Conservation (phyloP, 2,797 vertebrate genomes). For the Microctenopoma stevenorrisi region DNA sequence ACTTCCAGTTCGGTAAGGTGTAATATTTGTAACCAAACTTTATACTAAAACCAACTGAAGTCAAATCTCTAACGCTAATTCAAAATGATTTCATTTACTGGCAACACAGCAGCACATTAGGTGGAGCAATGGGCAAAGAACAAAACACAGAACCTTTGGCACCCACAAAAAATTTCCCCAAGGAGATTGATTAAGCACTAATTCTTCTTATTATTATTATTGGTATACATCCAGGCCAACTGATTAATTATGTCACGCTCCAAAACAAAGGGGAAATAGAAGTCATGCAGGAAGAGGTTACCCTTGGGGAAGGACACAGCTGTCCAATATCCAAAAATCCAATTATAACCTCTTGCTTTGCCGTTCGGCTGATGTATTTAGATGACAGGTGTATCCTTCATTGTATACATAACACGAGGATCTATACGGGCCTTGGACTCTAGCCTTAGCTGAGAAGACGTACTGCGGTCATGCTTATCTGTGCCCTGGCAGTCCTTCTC, state of each 20-base stretch:
- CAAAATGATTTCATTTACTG: neutral
- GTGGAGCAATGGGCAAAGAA: too few species aligned
- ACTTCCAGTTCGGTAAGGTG: neutral
- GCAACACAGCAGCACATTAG: too few species aligned
- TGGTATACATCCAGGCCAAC: neutral
- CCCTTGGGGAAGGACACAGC: constrained; percentile 46
- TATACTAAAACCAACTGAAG: neutral
- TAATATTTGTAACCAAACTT: constrained; percentile 1
- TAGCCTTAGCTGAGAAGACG: constrained; percentile 43
- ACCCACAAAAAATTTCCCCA: too few species aligned
- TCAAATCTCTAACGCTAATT: neutral
- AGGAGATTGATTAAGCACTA: too few species aligned
- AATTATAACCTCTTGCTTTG: constrained; percentile 47
- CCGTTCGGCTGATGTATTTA: constrained; percentile 53
- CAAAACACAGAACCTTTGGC: too few species aligned
- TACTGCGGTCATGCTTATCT: constrained; percentile 70
- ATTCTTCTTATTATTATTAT: too few species aligned
- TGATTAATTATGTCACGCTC: neutral
- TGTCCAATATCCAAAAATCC: constrained; percentile 50
- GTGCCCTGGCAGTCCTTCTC: constrained; percentile 61
- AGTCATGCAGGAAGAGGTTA: constrained; percentile 12
- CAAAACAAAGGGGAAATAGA: constrained; percentile 2
- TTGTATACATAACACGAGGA: constrained; percentile 42
- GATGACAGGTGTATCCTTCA: constrained; percentile 52
- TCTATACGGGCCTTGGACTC: constrained; percentile 46